Percentiles rank a stretch among this genome's conserved stretches.
These are phyloP conservation scores for Drosophila quinaria DNA, from an alignment of 2,888 invertebrate genomes.

Conservation along the genomic window DNA sequence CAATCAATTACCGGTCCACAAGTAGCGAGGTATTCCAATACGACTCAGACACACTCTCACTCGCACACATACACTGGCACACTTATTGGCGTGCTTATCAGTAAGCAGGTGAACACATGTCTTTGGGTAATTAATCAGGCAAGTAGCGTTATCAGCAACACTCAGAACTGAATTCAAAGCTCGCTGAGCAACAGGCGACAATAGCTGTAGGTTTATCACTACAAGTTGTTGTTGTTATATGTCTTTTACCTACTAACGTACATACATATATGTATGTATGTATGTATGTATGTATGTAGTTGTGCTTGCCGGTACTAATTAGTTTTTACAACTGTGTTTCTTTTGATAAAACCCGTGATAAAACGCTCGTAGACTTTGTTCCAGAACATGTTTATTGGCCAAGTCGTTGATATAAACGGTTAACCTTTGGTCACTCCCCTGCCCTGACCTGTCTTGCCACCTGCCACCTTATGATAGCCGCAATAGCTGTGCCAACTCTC, in stretches of 20 bases:
- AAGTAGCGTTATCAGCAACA: conserved; percentile 39
- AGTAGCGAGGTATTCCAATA: conserved; percentile 48
- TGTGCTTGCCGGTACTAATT: conserved; percentile 38
- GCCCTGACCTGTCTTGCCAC: background rate
- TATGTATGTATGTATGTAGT: background rate
- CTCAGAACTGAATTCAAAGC: conserved; percentile 33
- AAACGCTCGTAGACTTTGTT: conserved; percentile 52
- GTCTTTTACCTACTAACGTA: background rate
- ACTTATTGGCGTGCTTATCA: conserved; percentile 41
- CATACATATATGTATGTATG: conserved; percentile 7
- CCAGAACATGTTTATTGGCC: conserved; percentile 41
- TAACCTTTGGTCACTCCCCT: conserved; percentile 55
- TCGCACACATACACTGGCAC: conserved; percentile 16
- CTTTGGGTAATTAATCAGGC: conserved; percentile 63
- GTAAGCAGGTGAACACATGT: conserved; percentile 56
- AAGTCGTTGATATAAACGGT: conserved; percentile 42
- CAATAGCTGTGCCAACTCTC: conserved; percentile 1
- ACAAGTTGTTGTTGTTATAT: background rate
- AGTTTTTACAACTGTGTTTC: conserved; percentile 55
- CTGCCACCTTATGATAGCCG: background rate
- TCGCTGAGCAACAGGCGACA: conserved; percentile 18
- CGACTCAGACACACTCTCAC: conserved; percentile 20
- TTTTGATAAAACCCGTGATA: conserved; percentile 60
- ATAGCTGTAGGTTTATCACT: conserved; percentile 32
- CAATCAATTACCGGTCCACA: conserved; percentile 53